Evolutionary conservation across 2,888 invertebrate genomes (phyloP), one percentile per base, ranked within the genome.

Genomic region (Quadroppia sp.): DNA sequence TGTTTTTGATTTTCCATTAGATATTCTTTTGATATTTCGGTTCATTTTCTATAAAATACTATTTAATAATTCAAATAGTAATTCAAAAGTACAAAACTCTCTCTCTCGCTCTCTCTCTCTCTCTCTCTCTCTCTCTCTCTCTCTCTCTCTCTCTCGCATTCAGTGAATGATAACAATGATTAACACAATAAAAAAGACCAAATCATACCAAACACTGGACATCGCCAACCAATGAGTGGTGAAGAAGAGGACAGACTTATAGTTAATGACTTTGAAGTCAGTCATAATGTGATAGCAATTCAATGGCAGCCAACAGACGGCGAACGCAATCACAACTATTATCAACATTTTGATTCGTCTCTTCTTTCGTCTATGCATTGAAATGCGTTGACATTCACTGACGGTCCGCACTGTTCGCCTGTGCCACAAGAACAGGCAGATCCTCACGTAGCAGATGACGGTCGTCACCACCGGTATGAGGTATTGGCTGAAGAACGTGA

Each of bases 301-400:
- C 83, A 91, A 94, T 0, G 96, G 96, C 71, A 96, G 86, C 96
- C 96, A 97, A 83, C 96, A 96, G 0, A 95, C 89, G 45, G 90
- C 94, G 82, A 96, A 96, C 81, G 95, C 94, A 56, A 91, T 87
- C 78, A 96, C 95, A 13, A 96, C 94, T 1, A 94, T 91, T 79
- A 96, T 93, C 93, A 97, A 94, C 93, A 94, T 94, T n/a, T 70
- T 50, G 9, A 74, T 61, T 6, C 74, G 50, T 17, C 32, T 17
- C 1, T 28, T 28, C 48, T 74, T 74, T 6, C 71, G 9, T 48
- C 71, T 28, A 17, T 23, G 15, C 20, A 61, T 32, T 32, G 59
- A 59, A 20, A 61, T 15, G 1, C 80, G 79, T 71, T 83, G 83
- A 78, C 83, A 83, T 25, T 81, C 79, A 23, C 81, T 80, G 1